phyloP scores from a whole-genome alignment of 1,140 invertebrate species.

The Micrasema minimum region DNA sequence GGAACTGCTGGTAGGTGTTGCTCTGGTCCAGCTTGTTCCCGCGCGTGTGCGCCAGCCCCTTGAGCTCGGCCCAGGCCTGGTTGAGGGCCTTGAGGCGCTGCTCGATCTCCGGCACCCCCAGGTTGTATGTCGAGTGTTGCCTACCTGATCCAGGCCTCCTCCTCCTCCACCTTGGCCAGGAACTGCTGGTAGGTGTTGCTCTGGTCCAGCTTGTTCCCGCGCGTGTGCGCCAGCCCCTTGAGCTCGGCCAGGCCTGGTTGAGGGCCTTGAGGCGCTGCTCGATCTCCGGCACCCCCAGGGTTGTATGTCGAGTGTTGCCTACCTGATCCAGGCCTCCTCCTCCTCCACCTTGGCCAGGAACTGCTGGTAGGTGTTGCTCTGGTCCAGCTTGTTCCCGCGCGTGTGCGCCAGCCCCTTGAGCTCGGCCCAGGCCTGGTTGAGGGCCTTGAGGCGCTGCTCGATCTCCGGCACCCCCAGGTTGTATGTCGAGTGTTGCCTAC shows the following conservation, averaged over 20 bases:
- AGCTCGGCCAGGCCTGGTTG: slow-evolving; percentile 90
- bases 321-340: slow-evolving; percentile 97
- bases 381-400: slow-evolving; percentile 91
- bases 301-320: too few species aligned
- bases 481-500: too few species aligned
- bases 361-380: slow-evolving; percentile 95
- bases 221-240: slow-evolving; percentile 85
- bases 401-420: slow-evolving; percentile 88
- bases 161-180: slow-evolving; percentile 97
- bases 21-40: slow-evolving; percentile 96
- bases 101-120: slow-evolving; percentile 97
- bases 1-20: slow-evolving; percentile 95
- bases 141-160: slow-evolving; percentile 95
- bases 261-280: slow-evolving; percentile 86
- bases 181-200: slow-evolving; percentile 97
- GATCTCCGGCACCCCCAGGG: too few species aligned
- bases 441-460: slow-evolving; percentile 84
- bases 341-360: slow-evolving; percentile 98
- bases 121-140: too few species aligned
- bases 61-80: slow-evolving; percentile 91
- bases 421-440: slow-evolving; percentile 90
- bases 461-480: slow-evolving; percentile 97
- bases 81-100: slow-evolving; percentile 85
- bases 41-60: slow-evolving; percentile 86
- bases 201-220: slow-evolving; percentile 94